These are phyloP conservation scores for Bellardia bayeri DNA, from an alignment of 2,888 invertebrate species.

Conservation along the genomic window DNA sequence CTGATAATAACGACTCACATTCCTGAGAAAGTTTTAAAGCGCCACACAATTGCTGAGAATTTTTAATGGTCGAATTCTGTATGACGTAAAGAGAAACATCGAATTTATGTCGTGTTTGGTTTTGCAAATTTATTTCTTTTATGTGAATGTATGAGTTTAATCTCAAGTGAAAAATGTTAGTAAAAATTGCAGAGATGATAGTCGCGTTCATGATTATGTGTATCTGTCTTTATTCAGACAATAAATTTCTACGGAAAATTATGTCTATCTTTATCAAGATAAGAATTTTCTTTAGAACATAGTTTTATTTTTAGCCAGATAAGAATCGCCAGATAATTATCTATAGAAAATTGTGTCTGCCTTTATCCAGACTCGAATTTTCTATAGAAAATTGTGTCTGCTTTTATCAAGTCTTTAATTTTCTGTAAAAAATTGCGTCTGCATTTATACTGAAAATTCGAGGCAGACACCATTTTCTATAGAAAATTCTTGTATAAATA, in stretches of 20 bases:
- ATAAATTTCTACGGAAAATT: not conserved
- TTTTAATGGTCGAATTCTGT: slow-evolving; percentile 76
- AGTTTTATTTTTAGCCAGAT: not conserved
- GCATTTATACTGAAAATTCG: too few species aligned
- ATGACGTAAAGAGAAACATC: not conserved
- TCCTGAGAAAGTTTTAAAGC: slow-evolving; percentile 79
- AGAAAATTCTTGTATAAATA: not conserved
- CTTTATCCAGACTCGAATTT: not conserved
- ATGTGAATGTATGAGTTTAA: not conserved
- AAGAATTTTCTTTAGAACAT: not conserved
- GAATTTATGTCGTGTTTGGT: not conserved
- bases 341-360: not conserved
- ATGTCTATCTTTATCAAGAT: not conserved
- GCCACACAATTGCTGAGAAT: slow-evolving; percentile 79
- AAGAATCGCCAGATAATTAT: not conserved
- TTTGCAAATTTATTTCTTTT: not conserved
- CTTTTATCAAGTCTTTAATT: not conserved
- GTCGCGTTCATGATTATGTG: too few species aligned
- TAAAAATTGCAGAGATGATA: not conserved
- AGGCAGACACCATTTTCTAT: too few species aligned
- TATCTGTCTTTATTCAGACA: not conserved
- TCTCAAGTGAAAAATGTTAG: not conserved
- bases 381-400: not conserved
- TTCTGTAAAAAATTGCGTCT: not conserved
- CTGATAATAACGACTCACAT: slow-evolving; percentile 84